phyloP scores from a whole-genome alignment of 1,140 invertebrate genomes.

The Wasmannia auropunctata region DNA sequence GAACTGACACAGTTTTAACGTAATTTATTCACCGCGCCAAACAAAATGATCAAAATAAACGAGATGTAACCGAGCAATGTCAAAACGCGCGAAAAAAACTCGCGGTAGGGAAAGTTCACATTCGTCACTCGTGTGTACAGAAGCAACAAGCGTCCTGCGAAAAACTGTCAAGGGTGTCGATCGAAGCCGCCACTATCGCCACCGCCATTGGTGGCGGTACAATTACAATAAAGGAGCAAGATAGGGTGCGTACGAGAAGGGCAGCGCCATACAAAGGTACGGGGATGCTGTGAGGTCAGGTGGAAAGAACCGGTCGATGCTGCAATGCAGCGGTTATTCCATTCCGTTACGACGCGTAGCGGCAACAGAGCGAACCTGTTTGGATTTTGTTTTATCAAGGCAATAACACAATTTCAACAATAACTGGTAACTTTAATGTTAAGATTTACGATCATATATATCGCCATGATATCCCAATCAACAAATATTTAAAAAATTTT shows the following conservation, averaged over 20 bases:
- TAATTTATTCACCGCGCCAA: neutral
- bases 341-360: neutral
- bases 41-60: neutral
- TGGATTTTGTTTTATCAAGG: neutral
- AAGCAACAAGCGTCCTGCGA: conserved; percentile 53
- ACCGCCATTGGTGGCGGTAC: neutral
- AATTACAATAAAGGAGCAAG: conserved; percentile 9
- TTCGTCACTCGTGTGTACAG: conserved; percentile 2
- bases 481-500: too few relatives aligned
- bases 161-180: conserved; percentile 34
- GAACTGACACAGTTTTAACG: neutral
- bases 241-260: neutral
- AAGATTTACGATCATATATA: too few relatives aligned
- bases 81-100: neutral
- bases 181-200: conserved; percentile 29
- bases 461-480: too few relatives aligned
- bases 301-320: conserved; percentile 34
- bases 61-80: neutral
- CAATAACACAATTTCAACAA: too few relatives aligned
- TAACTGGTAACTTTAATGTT: too few relatives aligned
- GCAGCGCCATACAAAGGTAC: neutral
- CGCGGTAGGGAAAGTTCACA: neutral
- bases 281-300: neutral
- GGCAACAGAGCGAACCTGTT: neutral
- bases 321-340: conserved; percentile 9